Evolutionary conservation across 2,888 invertebrate genomes (phyloP).

Genomic region (Oxyteleia sp.): DNA sequence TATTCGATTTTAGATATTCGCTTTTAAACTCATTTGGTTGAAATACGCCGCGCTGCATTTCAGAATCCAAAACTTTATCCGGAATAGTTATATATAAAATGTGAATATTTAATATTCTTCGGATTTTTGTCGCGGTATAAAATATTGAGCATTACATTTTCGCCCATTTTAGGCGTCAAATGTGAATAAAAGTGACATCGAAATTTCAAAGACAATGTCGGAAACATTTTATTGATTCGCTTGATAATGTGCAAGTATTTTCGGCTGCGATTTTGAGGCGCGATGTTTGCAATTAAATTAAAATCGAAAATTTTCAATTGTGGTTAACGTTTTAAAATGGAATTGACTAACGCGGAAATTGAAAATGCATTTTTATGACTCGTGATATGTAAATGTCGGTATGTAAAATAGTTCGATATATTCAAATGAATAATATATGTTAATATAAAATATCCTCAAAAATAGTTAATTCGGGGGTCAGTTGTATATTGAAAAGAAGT

Average conservation of each 20-base stretch:
- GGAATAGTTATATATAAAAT: no score
- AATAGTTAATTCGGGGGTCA: no score
- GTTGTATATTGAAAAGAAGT: no score
- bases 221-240: conserved; percentile 23
- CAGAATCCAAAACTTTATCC: no score
- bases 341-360: conserved; percentile 36
- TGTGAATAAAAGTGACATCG: conserved; percentile 23
- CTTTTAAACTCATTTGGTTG: no score
- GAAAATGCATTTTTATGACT: conserved; percentile 33
- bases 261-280: conserved; percentile 3
- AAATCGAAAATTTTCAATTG: conserved; percentile 40
- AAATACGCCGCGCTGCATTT: no score
- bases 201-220: conserved; percentile 23
- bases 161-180: conserved; percentile 2
- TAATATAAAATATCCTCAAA: conserved; percentile 1
- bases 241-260: conserved; percentile 26
- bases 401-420: conserved; percentile 4
- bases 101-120: conserved; percentile 23
- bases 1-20: no score
- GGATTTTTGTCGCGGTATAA: conserved; percentile 4
- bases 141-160: conserved; percentile 8
- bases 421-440: conserved; percentile 20
- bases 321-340: conserved; percentile 30
- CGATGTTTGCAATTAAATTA: conserved; percentile 42
- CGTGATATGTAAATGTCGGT: conserved; percentile 29